phyloP scores from a whole-genome alignment of 2,888 invertebrate genomes.

The Tanytarsus gracilentus region DNA sequence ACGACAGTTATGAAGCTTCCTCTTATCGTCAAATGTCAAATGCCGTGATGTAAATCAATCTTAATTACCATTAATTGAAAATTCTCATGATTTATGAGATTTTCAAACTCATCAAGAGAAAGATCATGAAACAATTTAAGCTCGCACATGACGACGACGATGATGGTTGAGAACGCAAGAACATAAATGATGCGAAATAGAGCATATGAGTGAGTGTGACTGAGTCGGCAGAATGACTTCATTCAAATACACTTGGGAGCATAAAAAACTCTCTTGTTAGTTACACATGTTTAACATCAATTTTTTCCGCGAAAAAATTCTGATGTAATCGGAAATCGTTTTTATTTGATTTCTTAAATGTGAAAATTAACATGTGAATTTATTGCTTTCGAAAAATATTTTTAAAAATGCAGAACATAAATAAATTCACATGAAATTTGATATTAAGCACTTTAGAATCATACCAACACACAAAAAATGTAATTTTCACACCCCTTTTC shows the following conservation, averaged over 20 bases:
- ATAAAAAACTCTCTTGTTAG: conserved; percentile 16
- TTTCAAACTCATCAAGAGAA: conserved; percentile 12
- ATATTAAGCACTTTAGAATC: no score
- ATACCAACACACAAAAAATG: no score
- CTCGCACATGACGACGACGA: neutral
- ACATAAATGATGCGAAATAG: neutral
- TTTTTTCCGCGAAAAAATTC: no score
- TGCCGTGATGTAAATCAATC: conserved; percentile 21
- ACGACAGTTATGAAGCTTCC: conserved; percentile 6
- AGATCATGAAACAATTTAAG: neutral
- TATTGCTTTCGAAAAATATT: no score
- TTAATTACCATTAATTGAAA: conserved; percentile 24
- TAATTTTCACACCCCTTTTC: no score
- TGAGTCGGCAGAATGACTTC: no score
- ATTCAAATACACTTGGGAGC: conserved; percentile 11
- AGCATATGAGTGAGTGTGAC: neutral
- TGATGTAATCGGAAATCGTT: no score
- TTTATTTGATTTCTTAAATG: no score
- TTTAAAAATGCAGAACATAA: no score
- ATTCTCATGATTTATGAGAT: conserved; percentile 13
- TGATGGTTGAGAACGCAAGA: neutral
- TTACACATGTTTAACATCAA: conserved; percentile 24
- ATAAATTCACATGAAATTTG: no score
- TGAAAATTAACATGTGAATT: no score
- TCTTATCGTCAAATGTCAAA: conserved; percentile 1